These are phyloP conservation scores for Oryzias javanicus DNA, from an alignment of 2,113 vertebrate species.

Conservation along the genomic window DNA sequence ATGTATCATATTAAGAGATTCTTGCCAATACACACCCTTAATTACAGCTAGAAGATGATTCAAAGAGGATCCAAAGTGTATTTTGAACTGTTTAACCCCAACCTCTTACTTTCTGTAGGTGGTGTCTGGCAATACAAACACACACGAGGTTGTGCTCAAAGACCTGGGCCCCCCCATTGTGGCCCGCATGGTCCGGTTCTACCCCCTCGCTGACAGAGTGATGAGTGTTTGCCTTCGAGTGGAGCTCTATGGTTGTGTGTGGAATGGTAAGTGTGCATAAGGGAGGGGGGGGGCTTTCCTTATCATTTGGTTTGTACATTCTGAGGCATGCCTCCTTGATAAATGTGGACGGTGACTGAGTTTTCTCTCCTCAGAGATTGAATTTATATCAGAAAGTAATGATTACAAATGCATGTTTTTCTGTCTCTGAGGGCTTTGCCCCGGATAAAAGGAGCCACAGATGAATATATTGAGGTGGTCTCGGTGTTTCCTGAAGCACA, in stretches of 20 bases:
- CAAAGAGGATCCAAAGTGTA: too few species aligned
- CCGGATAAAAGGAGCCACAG: slow-evolving; percentile 40
- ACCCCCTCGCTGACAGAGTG: slow-evolving; percentile 87
- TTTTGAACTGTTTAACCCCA: slow-evolving; percentile 4
- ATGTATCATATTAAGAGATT: too few species aligned
- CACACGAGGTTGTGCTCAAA: slow-evolving; percentile 88
- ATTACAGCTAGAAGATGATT: too few species aligned
- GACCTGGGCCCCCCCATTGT: slow-evolving; percentile 89
- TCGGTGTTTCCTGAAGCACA: slow-evolving; percentile 42
- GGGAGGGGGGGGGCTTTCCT: background rate
- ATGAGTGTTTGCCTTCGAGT: slow-evolving; percentile 96
- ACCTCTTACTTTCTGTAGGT: slow-evolving; percentile 72
- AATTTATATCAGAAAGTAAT: slow-evolving; percentile 21
- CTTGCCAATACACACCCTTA: too few species aligned
- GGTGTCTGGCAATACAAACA: slow-evolving; percentile 90
- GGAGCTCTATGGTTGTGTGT: slow-evolving; percentile 92
- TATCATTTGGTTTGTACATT: slow-evolving; percentile 9
- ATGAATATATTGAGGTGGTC: slow-evolving; percentile 45
- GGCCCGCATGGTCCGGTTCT: slow-evolving; percentile 87
- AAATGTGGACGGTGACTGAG: slow-evolving; percentile 11
- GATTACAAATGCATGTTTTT: slow-evolving; percentile 46
- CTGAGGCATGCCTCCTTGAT: slow-evolving; percentile 2
- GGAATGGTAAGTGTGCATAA: slow-evolving; percentile 80
- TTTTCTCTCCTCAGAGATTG: slow-evolving; percentile 8
- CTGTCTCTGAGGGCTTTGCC: slow-evolving; percentile 28